Conservation (phyloP, 1,140 invertebrate species). For the Acyrthosiphon pisum region DNA sequence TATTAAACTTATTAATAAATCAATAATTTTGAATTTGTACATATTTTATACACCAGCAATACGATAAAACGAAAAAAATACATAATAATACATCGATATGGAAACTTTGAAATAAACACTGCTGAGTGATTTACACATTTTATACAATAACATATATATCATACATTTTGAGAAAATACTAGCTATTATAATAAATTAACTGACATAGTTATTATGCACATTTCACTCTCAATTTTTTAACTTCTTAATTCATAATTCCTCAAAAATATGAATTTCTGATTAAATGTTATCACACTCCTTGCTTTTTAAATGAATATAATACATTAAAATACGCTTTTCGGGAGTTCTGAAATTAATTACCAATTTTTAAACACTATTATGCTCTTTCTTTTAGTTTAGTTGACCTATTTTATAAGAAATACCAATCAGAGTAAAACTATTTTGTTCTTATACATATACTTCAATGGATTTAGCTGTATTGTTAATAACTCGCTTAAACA, state of each 20-base stretch:
- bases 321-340: background rate
- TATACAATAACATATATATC: background rate
- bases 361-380: background rate
- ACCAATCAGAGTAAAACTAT: background rate
- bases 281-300: no score
- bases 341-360: background rate
- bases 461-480: background rate
- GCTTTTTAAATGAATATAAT: background rate
- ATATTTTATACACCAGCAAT: no score
- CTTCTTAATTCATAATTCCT: background rate
- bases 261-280: background rate
- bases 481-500: background rate
- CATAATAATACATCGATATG: no score
- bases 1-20: no score
- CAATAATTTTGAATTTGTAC: no score
- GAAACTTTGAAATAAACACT: no score
- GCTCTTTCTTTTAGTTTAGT: background rate
- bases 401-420: background rate
- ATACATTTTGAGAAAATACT: background rate
- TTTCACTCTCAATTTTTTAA: no score
- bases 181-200: background rate
- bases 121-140: background rate
- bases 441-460: background rate
- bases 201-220: no score
- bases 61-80: no score